Base-by-base conservation (phyloP, 2,888 invertebrate genomes). In the Conops quadrifasciatus region DNA sequence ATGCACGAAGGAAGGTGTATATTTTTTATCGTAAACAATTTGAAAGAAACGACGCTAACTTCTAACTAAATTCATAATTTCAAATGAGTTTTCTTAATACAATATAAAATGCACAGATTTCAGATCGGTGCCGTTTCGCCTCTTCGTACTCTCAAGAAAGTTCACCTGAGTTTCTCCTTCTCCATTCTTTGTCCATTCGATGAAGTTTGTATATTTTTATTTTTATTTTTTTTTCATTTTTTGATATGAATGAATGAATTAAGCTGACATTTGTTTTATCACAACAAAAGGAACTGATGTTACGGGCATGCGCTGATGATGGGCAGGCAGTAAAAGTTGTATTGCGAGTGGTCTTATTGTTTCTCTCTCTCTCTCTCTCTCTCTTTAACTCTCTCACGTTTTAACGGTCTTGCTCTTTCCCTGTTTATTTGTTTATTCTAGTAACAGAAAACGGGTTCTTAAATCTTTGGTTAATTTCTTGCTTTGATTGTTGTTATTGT, bases 241-340 rank as follows among this genome's bases (percentile, higher is more conserved):
- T 43, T 13, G 45, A 9, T 62, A n/a, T n/a, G n/a, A n/a, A n/a
- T n/a, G n/a, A n/a, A 9, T 11, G 9, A 47, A 16, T 63, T 63
- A 47, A 47, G 45, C 26, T 21, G 45, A 47, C 63, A 45, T 47
- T 47, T 47, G 26, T 15, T 43, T 36, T 21, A 24, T 11, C 59
- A 16, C 63, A 26, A 63, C 21, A n/a, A 59, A 59, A 58, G n/a
- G 36, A 36, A 36, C 4, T 36, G 9, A 36, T 36, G 36, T 36
- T 7, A 36, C 9, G 36, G 36, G 36, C n/a, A n/a, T 36, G 36
- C 9, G 36, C 9, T 36, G 36, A 36, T 36, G 59, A 36, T 59
- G 24, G 47, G 11, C 49, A 47, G 47, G 11, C 49, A 47, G 36
- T 63, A 45, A 63, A 45, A 45, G 24, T 21, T 49, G 49, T 49